phyloP scores from a whole-genome alignment of 2,888 invertebrate species.

The Galeruca laticollis region DNA sequence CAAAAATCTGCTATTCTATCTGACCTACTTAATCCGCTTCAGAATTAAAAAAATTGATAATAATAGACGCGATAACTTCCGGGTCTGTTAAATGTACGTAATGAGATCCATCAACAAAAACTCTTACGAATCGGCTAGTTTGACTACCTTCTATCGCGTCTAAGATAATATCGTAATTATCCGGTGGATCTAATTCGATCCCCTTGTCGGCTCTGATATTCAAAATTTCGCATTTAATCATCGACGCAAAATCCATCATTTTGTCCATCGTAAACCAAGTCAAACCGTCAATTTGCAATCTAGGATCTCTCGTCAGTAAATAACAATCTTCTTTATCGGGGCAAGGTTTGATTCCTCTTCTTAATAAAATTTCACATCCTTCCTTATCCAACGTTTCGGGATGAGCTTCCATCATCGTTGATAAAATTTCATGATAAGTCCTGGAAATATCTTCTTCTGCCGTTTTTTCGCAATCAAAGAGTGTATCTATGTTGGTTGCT shows the following conservation, averaged over 20 bases:
- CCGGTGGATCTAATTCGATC: constrained; percentile 75
- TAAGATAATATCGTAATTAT: constrained; percentile 76
- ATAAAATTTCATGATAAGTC: constrained; percentile 80
- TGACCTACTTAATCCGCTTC: background rate
- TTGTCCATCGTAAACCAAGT: constrained; percentile 79
- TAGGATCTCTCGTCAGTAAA: constrained; percentile 80
- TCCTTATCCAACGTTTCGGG: constrained; percentile 76
- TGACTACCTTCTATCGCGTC: constrained; percentile 72
- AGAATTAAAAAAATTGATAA: constrained; percentile 73
- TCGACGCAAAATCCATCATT: constrained; percentile 76
- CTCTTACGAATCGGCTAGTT: constrained; percentile 73
- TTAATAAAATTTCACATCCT: constrained; percentile 80
- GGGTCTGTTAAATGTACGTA: constrained; percentile 86
- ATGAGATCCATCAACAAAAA: constrained; percentile 83
- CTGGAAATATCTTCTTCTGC: constrained; percentile 77
- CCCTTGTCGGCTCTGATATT: constrained; percentile 84
- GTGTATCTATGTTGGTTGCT: constrained; percentile 75
- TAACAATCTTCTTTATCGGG: constrained; percentile 62
- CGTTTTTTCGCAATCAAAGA: constrained; percentile 78
- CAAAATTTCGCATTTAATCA: constrained; percentile 80
- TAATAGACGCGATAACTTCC: constrained; percentile 73
- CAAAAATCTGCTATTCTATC: too few species aligned
- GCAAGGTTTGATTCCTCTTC: constrained; percentile 78
- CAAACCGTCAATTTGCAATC: constrained; percentile 78
- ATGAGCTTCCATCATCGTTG: constrained; percentile 79